Conservation (phyloP, 2,888 invertebrate genomes). For the Ormyrus nitidulus region DNA sequence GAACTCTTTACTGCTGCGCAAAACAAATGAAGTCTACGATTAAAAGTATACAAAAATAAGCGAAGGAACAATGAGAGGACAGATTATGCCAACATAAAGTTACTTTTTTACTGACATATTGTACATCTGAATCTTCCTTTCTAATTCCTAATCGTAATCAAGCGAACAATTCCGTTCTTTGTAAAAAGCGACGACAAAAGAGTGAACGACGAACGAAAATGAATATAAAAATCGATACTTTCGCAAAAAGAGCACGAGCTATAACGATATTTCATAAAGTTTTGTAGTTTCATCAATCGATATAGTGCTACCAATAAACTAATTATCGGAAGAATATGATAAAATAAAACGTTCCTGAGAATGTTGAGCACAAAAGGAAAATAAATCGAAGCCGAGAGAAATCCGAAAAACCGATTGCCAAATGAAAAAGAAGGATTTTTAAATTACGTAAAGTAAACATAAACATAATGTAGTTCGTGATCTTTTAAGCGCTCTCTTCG, state of each 20-base stretch:
- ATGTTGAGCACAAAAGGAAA: slow-evolving; percentile 35
- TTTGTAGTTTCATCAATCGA: slow-evolving; percentile 50
- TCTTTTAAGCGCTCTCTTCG: slow-evolving; percentile 51
- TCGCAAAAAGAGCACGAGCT: slow-evolving; percentile 48
- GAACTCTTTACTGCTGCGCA: slow-evolving; percentile 21
- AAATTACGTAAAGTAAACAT: slow-evolving; percentile 39
- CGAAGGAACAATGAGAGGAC: slow-evolving; percentile 28
- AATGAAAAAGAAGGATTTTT: slow-evolving; percentile 42
- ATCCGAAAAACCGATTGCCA: slow-evolving; percentile 47
- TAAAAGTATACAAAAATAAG: not conserved
- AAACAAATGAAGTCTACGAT: slow-evolving; percentile 5
- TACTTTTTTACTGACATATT: slow-evolving; percentile 57
- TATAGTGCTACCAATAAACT: slow-evolving; percentile 34
- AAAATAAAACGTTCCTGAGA: slow-evolving; percentile 42
- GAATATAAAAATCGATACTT: slow-evolving; percentile 2
- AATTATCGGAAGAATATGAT: slow-evolving; percentile 4
- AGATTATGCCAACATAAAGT: slow-evolving; percentile 57
- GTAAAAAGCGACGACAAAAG: slow-evolving; percentile 31
- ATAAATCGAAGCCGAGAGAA: slow-evolving; percentile 6
- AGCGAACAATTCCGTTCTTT: slow-evolving; percentile 45
- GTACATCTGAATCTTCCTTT: slow-evolving; percentile 55
- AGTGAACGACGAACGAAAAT: not conserved
- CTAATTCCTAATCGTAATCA: slow-evolving; percentile 42
- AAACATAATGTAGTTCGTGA: slow-evolving; percentile 51
- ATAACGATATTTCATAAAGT: slow-evolving; percentile 51